Conservation (phyloP, 1,140 invertebrate genomes). For the Aethina tumida region DNA sequence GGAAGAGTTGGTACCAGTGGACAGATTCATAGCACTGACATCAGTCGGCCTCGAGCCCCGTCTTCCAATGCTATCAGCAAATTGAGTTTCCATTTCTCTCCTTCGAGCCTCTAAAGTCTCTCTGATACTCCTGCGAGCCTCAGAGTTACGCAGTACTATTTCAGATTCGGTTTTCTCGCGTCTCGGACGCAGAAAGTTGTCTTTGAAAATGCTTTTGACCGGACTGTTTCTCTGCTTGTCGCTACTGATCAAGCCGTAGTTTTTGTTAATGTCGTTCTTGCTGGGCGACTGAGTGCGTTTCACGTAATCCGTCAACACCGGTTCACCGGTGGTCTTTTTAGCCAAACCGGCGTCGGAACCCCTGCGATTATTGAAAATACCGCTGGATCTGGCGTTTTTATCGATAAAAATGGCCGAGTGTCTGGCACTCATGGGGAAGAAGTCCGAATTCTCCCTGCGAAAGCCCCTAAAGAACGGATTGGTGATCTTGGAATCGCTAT, state of each 20-base stretch:
- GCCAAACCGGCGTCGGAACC: slow-evolving; percentile 44
- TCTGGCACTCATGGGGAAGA: slow-evolving; percentile 58
- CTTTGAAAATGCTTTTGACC: slow-evolving; percentile 8
- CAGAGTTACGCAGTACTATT: slow-evolving; percentile 58
- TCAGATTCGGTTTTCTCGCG: slow-evolving; percentile 80
- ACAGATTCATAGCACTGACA: slow-evolving; percentile 25
- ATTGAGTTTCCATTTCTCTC: slow-evolving; percentile 38
- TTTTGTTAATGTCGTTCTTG: slow-evolving; percentile 13
- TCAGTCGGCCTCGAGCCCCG: slow-evolving; percentile 41
- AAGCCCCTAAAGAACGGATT: slow-evolving; percentile 66
- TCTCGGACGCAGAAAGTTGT: slow-evolving; percentile 46
- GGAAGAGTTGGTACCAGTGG: slow-evolving; percentile 20
- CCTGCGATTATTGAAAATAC: slow-evolving; percentile 52
- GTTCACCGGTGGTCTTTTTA: slow-evolving; percentile 49
- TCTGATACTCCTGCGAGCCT: slow-evolving; percentile 36
- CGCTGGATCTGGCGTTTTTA: slow-evolving; percentile 45
- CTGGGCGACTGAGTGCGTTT: slow-evolving; percentile 41
- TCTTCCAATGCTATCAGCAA: slow-evolving; percentile 35
- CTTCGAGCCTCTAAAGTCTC: slow-evolving; percentile 38
- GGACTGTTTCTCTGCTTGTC: not conserved
- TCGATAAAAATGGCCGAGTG: slow-evolving; percentile 61
- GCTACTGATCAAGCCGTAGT: too few species aligned
- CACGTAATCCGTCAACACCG: slow-evolving; percentile 59
- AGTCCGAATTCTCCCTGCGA: slow-evolving; percentile 69
- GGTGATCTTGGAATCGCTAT: slow-evolving; percentile 54